phyloP scores from a whole-genome alignment of 2,113 vertebrate genomes.

The Piaya cayana region DNA sequence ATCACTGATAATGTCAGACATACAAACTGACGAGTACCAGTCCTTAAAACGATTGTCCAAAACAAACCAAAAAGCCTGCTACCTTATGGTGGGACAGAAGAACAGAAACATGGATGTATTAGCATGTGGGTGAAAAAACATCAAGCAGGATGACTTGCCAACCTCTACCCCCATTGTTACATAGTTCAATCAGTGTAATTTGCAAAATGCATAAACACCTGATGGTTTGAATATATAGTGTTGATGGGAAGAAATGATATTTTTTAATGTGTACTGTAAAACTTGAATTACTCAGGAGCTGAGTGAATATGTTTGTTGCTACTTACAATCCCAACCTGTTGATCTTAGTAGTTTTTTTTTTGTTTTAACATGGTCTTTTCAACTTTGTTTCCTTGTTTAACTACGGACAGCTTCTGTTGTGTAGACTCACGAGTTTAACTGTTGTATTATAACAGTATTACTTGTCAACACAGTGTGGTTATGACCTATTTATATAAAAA shows the following conservation, averaged over 20 bases:
- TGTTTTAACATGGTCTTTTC: conserved; percentile 84
- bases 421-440: conserved; percentile 85
- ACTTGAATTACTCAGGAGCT: conserved; percentile 88
- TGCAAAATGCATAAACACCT: conserved; percentile 79
- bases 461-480: conserved; percentile 90
- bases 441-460: conserved; percentile 91
- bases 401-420: conserved; percentile 82
- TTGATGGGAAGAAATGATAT: conserved; percentile 83
- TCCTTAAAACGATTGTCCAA: conserved; percentile 73
- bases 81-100: conserved; percentile 60
- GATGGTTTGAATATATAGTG: conserved; percentile 83
- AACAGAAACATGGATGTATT: conserved; percentile 70
- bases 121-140: conserved; percentile 77
- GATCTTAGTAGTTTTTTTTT: conserved; percentile 77
- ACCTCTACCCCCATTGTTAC: conserved; percentile 75
- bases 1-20: conserved; percentile 75
- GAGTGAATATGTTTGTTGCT: conserved; percentile 82
- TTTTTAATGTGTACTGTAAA: conserved; percentile 85
- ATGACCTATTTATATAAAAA: conserved; percentile 92
- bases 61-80: conserved; percentile 78
- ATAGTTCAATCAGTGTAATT: conserved; percentile 83
- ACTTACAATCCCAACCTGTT: conserved; percentile 82
- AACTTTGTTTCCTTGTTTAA: conserved; percentile 83
- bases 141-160: conserved; percentile 76
- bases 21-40: conserved; percentile 71